Evolutionary conservation across 2,113 vertebrate genomes (phyloP), one percentile per base, ranked within the genome.

Genomic region (Xiphorhynchus elegans): DNA sequence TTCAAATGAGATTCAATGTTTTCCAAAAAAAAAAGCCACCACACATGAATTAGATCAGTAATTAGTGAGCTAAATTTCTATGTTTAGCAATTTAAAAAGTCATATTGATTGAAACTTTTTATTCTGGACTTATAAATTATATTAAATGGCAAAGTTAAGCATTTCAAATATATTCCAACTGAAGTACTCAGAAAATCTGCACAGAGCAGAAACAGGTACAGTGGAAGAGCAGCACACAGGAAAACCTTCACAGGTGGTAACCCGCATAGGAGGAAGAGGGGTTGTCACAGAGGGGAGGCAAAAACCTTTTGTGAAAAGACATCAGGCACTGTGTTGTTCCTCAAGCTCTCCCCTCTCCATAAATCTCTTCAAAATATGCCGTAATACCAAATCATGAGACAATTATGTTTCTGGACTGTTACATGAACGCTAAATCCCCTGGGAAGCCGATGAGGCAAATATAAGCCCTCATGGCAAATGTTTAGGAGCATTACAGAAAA

Each of bases 321-420:
- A 81, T 59, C 9, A 66, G 52, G 35, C 13, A 62, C 35, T 31
- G 6, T 63, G 24, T 2, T 52, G 6, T 2, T 82, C 44, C 76
- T 84, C 40, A 56, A 81, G 37, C 31, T 20, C 35, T 52, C 14
- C n/a, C 20, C 20, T 42, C 5, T 26, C 10, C 31, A 37, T n/a
- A 82, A 60, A 91, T 56, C 44, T 40, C 60, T 84, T 78, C 46
- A 89, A 88, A 94, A 75, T 63, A n/a, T 89, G 37, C n/a, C 60
- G 37, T 33, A 86, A 89, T 53, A 91, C 24, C 26, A 70, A 82
- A 72, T 63, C 29, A 63, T 52, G 37, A 74, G 49, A 73, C 39
- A 91, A 64, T 44, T 68, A 37, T 17, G 25, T 68, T 95, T 90
- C 81, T 85, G 24, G 24, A 60, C 28, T 64, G 46, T 42, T 84